phyloP scores from a whole-genome alignment of 2,888 invertebrate genomes.

The Callyntrura guangdongensis region DNA sequence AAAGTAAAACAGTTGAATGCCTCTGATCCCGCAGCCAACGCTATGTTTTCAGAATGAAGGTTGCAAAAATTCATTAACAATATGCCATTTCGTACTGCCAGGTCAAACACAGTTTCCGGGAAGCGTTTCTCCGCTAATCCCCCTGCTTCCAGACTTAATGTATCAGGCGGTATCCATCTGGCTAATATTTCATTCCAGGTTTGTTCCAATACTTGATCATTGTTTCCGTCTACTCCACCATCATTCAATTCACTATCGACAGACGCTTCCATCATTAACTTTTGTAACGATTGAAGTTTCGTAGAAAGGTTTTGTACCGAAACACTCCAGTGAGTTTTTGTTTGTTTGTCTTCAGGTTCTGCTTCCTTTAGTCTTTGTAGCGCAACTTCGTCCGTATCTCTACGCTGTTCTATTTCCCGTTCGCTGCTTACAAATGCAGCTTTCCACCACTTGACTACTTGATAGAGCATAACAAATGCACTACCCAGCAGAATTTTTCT shows the following conservation, averaged over 20 bases:
- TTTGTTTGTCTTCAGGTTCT: background rate
- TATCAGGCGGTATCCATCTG: background rate
- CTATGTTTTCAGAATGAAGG: conserved; percentile 34
- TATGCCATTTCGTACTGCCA: background rate
- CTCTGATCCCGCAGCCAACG: conserved; percentile 60
- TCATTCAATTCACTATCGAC: background rate
- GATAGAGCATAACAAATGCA: conserved; percentile 59
- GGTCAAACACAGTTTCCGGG: conserved; percentile 24
- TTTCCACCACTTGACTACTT: conserved; percentile 59
- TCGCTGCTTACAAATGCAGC: background rate
- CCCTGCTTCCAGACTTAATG: background rate
- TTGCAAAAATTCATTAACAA: conserved; percentile 42
- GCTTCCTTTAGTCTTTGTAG: background rate
- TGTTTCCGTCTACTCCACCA: background rate
- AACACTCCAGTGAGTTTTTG: background rate
- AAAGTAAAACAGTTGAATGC: conserved; percentile 36
- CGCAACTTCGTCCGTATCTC: background rate
- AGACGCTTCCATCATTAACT: background rate
- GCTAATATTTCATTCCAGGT: background rate
- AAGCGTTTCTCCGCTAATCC: background rate
- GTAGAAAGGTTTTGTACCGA: background rate
- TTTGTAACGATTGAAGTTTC: conserved; percentile 30
- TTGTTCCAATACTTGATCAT: background rate
- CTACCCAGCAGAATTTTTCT: conserved; percentile 66
- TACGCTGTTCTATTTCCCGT: background rate